Base-by-base conservation (phyloP, 2,888 invertebrate genomes). In the Dysmachus trigonus region DNA sequence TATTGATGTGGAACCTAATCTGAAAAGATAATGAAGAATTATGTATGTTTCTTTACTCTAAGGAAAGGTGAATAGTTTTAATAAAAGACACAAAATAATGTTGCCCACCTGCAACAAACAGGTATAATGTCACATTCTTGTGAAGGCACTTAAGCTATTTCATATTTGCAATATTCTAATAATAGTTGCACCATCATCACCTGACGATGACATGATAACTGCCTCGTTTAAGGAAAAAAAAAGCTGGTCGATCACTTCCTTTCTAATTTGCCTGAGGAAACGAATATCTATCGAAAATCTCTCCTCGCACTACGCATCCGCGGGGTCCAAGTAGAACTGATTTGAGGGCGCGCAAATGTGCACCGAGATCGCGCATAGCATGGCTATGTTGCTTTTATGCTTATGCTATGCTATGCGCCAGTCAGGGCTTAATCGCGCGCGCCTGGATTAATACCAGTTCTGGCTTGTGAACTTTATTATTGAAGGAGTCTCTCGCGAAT, bases 391-490 rank as follows among this genome's bases (percentile, higher is more conserved):
- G 35, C 35, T 35, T 35, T 41, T 13, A 41, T 41, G n/a, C 1
- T 47, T 47, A 47, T 47, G 18, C 47, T 47, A 47, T 47, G 18
- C 47, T 47, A 47, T 47, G 47, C 47, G n/a, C 47, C 47, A 47
- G 47, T 6, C 47, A 47, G 47, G 47, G 47, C 1, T 47, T 47
- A 18, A 47, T 47, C 47, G 47, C 47, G 47, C 47, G 47, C 47
- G 47, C 47, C 47, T n/a, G 47, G 47, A 47, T 47, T 47, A 47
- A 30, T 81, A 53, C 33, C 81, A 81, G 53, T 81, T 81, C n/a
- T 81, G 53, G 7, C 81, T 62, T 81, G 73, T 84, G 84, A 84
- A 84, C 72, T 84, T 82, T 84, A 31, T 31, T 72, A 62, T 33
- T 84, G 84, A 27, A 71, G 18, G 62, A 27, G 77, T 22, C 35